Percentiles rank a stretch among this genome's conserved stretches.
phyloP scores from a whole-genome alignment of 1,140 invertebrate genomes.

The Hetaerina americana region DNA sequence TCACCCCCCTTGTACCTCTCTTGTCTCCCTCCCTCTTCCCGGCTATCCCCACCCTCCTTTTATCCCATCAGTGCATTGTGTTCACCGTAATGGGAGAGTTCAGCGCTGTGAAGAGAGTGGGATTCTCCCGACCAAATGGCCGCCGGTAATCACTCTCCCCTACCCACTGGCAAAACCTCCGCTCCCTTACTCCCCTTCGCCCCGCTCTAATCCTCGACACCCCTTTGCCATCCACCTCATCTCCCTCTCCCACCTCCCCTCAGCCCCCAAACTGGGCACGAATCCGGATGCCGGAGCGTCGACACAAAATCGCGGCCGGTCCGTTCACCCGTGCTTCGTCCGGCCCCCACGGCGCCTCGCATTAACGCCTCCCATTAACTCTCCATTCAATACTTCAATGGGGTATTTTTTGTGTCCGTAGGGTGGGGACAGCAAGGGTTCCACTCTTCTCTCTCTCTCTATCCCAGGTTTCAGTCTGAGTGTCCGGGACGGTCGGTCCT shows the following conservation, averaged over 20 bases:
- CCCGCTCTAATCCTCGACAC: no score
- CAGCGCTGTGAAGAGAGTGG: background rate
- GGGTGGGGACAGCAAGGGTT: background rate
- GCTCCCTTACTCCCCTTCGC: conserved; percentile 1
- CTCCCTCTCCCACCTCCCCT: conserved; percentile 3
- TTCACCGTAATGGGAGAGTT: background rate
- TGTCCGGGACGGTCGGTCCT: no score
- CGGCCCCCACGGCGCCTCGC: background rate
- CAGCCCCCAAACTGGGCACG: background rate
- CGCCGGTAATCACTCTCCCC: conserved; percentile 16
- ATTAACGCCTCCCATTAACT: background rate
- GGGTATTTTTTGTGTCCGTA: background rate
- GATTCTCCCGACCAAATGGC: conserved; percentile 22
- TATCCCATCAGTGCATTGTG: background rate
- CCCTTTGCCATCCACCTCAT: conserved; percentile 7
- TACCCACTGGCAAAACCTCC: conserved; percentile 4
- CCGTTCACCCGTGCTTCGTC: background rate
- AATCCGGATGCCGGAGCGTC: background rate
- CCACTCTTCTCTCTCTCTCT: no score
- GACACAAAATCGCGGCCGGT: background rate
- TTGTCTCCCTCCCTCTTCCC: conserved; percentile 6
- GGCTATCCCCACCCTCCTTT: conserved; percentile 16
- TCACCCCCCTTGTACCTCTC: background rate
- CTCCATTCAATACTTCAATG: background rate
- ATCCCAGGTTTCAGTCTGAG: background rate